A percentile compares a stretch with the other conserved stretches of the same genome.
These are phyloP conservation scores for Cantharis nigra DNA, from an alignment of 2,888 invertebrate species.

Conservation along the genomic window DNA sequence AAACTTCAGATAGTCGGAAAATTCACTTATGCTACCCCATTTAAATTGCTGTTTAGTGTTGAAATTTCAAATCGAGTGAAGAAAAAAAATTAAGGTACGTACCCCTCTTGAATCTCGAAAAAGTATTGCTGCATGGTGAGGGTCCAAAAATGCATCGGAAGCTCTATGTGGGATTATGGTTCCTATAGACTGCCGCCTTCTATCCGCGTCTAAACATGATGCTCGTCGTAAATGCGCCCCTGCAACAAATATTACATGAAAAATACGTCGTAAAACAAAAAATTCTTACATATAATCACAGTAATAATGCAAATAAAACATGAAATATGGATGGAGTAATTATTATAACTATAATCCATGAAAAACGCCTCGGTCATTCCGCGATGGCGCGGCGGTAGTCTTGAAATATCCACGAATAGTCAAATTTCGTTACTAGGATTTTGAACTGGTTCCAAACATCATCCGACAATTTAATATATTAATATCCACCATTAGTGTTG, in stretches of 20 bases:
- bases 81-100: slow-evolving; percentile 55
- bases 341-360: not conserved
- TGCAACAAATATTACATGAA: slow-evolving; percentile 51
- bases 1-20: not conserved
- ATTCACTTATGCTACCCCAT: not conserved
- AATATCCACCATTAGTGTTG: not conserved
- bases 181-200: slow-evolving; percentile 78
- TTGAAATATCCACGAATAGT: slow-evolving; percentile 7
- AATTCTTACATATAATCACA: slow-evolving; percentile 6
- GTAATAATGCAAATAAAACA: slow-evolving; percentile 4
- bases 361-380: not conserved
- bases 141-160: slow-evolving; percentile 81
- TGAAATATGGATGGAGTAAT: slow-evolving; percentile 1
- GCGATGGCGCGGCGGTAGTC: not conserved
- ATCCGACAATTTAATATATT: not conserved
- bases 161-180: slow-evolving; percentile 68
- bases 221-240: slow-evolving; percentile 78
- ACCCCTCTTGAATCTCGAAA: slow-evolving; percentile 93
- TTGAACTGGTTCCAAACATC: slow-evolving; percentile 14
- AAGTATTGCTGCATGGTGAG: slow-evolving; percentile 86
- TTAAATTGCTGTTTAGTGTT: not conserved
- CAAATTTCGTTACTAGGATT: slow-evolving; percentile 4
- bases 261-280: not conserved
- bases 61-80: not conserved
- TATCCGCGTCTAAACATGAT: slow-evolving; percentile 72